Evolutionary conservation across 2,113 vertebrate genomes (phyloP).

Genomic region (Taurulus bubalis): DNA sequence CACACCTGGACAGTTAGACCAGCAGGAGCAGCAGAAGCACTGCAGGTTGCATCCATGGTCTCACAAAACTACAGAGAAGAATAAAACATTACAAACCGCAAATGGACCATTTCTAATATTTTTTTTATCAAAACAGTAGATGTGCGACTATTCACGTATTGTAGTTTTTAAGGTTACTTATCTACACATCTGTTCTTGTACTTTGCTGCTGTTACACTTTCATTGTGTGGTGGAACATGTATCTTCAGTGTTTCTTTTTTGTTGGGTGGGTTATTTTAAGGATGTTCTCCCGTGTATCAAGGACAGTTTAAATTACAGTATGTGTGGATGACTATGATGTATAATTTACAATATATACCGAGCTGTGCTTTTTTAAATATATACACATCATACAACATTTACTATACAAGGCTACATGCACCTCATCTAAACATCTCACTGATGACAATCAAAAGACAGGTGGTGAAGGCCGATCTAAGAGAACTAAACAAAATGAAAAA

Average conservation of each 20-base stretch:
- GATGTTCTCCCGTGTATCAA: background rate
- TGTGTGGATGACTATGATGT: background rate
- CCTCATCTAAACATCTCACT: background rate
- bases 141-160: background rate
- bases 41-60: slow-evolving; percentile 71
- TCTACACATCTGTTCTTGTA: background rate
- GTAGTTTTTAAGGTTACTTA: background rate
- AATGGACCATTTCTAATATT: background rate
- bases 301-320: background rate
- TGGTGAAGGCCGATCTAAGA: too few species aligned
- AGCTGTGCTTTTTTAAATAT: background rate
- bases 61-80: background rate
- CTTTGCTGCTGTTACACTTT: background rate
- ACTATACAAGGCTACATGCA: too few species aligned
- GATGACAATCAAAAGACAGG: background rate
- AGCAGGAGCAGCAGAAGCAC: slow-evolving; percentile 38
- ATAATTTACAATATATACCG: too few species aligned
- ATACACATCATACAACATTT: background rate
- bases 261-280: background rate
- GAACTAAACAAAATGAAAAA: background rate
- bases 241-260: background rate
- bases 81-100: background rate
- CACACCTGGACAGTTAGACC: slow-evolving; percentile 86
- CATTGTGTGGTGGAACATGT: background rate
- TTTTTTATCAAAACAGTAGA: background rate